phyloP scores from a whole-genome alignment of 2,888 invertebrate genomes.

The Sarcophaga subvicina region DNA sequence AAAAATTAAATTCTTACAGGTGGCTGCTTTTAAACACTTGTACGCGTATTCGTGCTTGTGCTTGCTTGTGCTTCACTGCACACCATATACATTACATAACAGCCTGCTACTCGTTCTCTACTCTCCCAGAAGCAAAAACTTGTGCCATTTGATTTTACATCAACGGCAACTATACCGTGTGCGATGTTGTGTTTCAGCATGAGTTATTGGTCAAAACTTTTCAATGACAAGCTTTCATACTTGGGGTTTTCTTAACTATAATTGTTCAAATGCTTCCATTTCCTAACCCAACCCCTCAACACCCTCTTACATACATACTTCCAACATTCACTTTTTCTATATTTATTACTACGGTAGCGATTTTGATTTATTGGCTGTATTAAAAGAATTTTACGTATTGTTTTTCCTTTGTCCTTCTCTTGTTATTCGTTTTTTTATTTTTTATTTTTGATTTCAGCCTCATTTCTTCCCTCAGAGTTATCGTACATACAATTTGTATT shows the following conservation, averaged over 20 bases:
- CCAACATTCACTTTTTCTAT: neutral
- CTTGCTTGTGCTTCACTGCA: neutral
- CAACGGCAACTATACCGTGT: conserved; percentile 50
- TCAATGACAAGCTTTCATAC: conserved; percentile 52
- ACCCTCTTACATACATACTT: neutral
- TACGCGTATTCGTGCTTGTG: neutral
- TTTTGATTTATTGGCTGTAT: conserved; percentile 63
- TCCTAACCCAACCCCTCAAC: neutral
- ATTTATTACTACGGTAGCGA: conserved; percentile 31
- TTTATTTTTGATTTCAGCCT: neutral
- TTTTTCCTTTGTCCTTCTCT: neutral
- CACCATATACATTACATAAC: too few relatives aligned
- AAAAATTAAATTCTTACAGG: conserved; percentile 28
- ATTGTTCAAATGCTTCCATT: neutral
- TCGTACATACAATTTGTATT: conserved; percentile 5
- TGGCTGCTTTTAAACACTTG: conserved; percentile 31
- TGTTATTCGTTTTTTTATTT: neutral
- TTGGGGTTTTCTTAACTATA: conserved; percentile 10
- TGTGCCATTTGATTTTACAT: conserved; percentile 46
- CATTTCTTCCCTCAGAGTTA: neutral
- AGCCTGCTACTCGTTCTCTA: neutral
- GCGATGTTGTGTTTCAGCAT: conserved; percentile 52
- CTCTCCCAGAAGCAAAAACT: conserved; percentile 23
- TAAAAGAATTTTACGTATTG: conserved; percentile 51
- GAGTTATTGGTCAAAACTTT: conserved; percentile 57